Evolutionary conservation across 2,113 vertebrate genomes (phyloP), one percentile per base, ranked within the genome.

Genomic region (Centropristis striata): DNA sequence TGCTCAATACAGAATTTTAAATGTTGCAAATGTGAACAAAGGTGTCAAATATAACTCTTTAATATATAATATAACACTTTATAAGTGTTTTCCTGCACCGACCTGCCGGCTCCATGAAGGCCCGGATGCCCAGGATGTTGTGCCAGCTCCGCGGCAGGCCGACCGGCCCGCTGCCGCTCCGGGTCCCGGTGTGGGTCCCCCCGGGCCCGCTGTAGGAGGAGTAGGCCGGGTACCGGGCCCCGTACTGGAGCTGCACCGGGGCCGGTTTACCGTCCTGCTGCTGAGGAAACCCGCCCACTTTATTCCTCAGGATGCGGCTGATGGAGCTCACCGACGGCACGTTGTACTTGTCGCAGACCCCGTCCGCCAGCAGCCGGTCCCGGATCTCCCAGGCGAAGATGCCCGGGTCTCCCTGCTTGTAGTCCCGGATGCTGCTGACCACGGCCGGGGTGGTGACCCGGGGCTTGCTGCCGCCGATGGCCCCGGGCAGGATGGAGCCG

Each of bases 331-430:
- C 97, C 0, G 97, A 98, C 13, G 97, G 97, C 7, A 98, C 96
- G 85, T 98, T 98, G 94, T 97, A 97, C 69, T 98, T 97, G 89
- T 98, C 97, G 28, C 97, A 98, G 47, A 98, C 97, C 18, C 94
- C 96, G 77, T 98, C 97, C 2, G 96, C 95, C 58, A 98, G 93
- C 65, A 98, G 94, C 64, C 96, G 88, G 93, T 98, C 97, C 5
- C 97, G 96, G 75, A 98, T 98, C 90, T 98, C 97, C 97, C 97
- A 98, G 25, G 97, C 97, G 76, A 98, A 98, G 90, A 98, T 98
- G 21, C 97, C 97, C 1, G 97, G 97, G 87, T 98, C 97, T 0
- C 94, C 95, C 39, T 96, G 96, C 87, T 98, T 98, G 94, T 98
- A 98, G 78, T 96, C 96, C 75, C 96, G 91, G 88, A 98, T 98